Conservation (phyloP, 2,797 vertebrate genomes). For the Vultur gryphus region DNA sequence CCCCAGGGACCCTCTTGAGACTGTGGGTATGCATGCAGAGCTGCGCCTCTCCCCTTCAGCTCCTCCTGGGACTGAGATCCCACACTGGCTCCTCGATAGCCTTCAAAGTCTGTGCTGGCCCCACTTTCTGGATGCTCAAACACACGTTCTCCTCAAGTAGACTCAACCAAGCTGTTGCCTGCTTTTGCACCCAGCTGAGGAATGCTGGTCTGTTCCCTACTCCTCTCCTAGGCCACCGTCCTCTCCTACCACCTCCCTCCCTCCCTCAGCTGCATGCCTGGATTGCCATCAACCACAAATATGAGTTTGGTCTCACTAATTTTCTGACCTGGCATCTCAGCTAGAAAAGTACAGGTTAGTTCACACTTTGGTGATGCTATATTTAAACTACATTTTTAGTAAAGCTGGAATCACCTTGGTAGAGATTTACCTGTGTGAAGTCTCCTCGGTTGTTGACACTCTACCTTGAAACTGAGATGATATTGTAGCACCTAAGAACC, state of each 20-base stretch:
- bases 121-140: background rate
- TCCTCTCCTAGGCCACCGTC: background rate
- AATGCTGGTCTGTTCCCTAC: background rate
- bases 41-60: background rate
- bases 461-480: background rate
- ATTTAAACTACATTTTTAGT: background rate
- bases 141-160: accelerated
- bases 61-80: background rate
- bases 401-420: background rate
- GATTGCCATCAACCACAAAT: background rate
- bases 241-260: background rate
- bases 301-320: accelerated
- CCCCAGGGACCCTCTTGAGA: background rate
- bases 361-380: background rate
- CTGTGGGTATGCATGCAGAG: accelerated
- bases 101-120: background rate
- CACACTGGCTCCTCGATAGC: background rate
- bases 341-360: background rate
- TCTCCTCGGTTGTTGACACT: background rate
- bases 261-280: background rate
- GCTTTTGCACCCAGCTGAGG: background rate
- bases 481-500: background rate
- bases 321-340: background rate
- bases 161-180: background rate
- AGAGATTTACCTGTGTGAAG: background rate